Percentiles rank a stretch among this genome's conserved stretches.
phyloP scores from a whole-genome alignment of 2,113 vertebrate genomes.

The Prunella himalayana region DNA sequence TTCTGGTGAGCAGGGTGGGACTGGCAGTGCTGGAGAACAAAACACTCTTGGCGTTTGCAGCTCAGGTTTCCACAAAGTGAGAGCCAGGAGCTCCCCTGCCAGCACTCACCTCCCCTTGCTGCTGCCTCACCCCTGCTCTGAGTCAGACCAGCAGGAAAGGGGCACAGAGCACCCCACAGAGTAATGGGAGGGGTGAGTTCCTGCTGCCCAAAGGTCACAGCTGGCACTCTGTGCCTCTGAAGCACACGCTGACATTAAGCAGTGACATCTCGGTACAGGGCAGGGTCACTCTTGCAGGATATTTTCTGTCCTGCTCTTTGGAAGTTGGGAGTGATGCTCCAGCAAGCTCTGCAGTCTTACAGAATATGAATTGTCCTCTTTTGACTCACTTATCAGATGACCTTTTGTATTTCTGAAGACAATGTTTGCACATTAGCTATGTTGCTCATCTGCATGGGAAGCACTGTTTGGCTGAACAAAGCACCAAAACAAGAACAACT shows the following conservation, averaged over 20 bases:
- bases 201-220: background rate
- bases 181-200: background rate
- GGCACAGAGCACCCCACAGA: fast-evolving
- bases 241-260: background rate
- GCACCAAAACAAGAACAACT: background rate
- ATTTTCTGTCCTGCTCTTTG: background rate
- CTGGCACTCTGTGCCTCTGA: background rate
- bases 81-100: fast-evolving
- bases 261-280: fast-evolving
- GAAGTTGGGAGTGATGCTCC: background rate
- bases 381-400: background rate
- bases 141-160: background rate
- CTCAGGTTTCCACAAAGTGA: fast-evolving
- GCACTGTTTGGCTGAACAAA: background rate
- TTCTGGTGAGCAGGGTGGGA: background rate
- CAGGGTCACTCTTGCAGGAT: background rate
- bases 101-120: fast-evolving
- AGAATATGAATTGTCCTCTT: background rate
- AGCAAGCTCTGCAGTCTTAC: background rate
- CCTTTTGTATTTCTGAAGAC: background rate
- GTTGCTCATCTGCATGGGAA: background rate
- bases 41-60: background rate
- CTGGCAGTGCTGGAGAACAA: background rate
- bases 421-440: background rate
- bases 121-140: background rate